Conservation (phyloP, 2,888 invertebrate species). For the Cephonodes hylas region DNA sequence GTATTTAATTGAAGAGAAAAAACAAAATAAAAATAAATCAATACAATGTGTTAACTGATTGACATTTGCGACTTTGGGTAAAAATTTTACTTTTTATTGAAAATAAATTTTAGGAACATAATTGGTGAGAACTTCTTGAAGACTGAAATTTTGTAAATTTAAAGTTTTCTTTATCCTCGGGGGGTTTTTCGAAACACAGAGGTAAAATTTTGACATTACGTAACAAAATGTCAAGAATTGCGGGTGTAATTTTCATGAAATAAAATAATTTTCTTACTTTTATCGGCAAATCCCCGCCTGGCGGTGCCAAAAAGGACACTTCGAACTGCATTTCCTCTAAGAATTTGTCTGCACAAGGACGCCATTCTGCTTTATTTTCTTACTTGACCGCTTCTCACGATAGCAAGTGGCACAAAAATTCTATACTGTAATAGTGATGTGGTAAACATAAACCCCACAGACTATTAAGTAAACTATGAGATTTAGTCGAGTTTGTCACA, state of each 20-base stretch:
- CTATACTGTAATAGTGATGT: neutral
- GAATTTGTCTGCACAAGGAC: constrained; percentile 87
- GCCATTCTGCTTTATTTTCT: constrained; percentile 82
- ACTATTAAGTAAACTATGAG: neutral
- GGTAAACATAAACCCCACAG: neutral
- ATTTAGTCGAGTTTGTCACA: neutral
- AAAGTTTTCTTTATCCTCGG: neutral
- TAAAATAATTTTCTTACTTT: constrained; percentile 80
- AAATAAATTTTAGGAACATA: neutral
- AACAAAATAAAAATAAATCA: constrained; percentile 5
- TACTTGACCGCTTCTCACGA: constrained; percentile 75
- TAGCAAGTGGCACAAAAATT: constrained; percentile 53
- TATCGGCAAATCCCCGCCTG: constrained; percentile 82
- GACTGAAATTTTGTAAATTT: neutral
- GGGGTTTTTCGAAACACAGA: constrained; percentile 19
- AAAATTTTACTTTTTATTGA: neutral
- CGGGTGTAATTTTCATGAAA: constrained; percentile 31
- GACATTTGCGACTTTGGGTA: neutral
- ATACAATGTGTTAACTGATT: constrained; percentile 11
- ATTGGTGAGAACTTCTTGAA: neutral
- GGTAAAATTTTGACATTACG: constrained; percentile 72
- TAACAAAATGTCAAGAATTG: constrained; percentile 69
- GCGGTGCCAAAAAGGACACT: constrained; percentile 83
- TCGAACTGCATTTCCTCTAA: constrained; percentile 83
- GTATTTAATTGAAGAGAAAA: neutral